Evolutionary conservation across 1,140 invertebrate species (phyloP).

Genomic region (Uloborus diversus): DNA sequence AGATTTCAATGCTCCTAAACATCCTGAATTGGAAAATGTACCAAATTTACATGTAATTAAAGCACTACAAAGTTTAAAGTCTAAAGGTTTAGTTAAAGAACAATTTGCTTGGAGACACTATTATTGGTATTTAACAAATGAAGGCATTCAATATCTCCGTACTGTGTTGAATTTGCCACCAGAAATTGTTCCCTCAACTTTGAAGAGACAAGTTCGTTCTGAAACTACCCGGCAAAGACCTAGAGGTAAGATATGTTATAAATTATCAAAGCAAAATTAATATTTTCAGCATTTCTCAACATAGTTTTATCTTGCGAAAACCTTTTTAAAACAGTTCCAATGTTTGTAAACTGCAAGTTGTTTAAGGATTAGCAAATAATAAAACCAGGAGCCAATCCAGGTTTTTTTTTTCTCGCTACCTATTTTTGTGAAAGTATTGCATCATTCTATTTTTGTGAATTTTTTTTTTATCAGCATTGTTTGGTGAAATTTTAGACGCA

Average conservation of each 20-base stretch:
- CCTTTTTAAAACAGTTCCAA: no score
- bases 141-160: slow-evolving; percentile 95
- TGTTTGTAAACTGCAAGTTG: no score
- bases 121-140: slow-evolving; percentile 99
- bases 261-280: no score
- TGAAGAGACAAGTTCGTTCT: slow-evolving; percentile 85
- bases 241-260: slow-evolving; percentile 31
- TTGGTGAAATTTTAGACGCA: no score
- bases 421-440: no score
- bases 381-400: no score
- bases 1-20: slow-evolving; percentile 94
- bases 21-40: slow-evolving; percentile 91
- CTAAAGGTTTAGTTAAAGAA: slow-evolving; percentile 94
- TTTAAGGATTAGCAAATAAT: no score
- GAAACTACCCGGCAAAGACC: slow-evolving; percentile 68
- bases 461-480: no score
- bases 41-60: slow-evolving; percentile 99
- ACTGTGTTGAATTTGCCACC: slow-evolving; percentile 94
- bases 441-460: no score
- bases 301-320: no score
- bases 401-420: no score
- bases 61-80: slow-evolving; percentile 94
- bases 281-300: no score
- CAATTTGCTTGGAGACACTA: slow-evolving; percentile 99
- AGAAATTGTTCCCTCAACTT: slow-evolving; percentile 97